phyloP scores from a whole-genome alignment of 2,113 vertebrate genomes.

The Garra rufa region DNA sequence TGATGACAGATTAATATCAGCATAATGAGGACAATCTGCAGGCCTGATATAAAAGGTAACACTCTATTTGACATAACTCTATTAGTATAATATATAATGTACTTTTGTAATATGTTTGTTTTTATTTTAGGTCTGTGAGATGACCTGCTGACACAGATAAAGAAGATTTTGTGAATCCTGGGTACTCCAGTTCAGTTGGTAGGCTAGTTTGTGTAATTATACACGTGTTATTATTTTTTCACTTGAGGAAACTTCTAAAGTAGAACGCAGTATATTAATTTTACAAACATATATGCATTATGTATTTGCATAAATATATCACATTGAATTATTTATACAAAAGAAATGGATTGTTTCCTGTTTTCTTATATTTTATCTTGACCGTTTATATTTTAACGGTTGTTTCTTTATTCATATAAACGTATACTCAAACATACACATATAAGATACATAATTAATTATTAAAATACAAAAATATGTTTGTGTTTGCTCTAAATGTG shows the following conservation, averaged over 20 bases:
- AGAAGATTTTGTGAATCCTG: constrained; percentile 7
- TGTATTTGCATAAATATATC: not conserved
- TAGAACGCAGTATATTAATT: not conserved
- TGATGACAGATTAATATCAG: constrained; percentile 22
- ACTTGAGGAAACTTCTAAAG: not conserved
- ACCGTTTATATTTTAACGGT: not conserved
- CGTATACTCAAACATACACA: not conserved
- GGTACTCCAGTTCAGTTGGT: constrained; percentile 39
- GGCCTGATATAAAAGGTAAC: constrained; percentile 39
- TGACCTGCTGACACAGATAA: constrained; percentile 14
- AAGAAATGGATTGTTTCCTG: not conserved
- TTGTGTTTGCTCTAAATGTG: not conserved
- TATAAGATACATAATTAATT: not conserved
- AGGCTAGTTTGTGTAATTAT: constrained; percentile 6
- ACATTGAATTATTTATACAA: not conserved
- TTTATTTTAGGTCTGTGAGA: constrained; percentile 29
- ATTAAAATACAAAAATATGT: not conserved
- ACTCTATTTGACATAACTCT: not conserved
- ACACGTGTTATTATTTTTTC: not conserved
- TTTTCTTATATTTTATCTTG: not conserved
- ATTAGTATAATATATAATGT: not conserved
- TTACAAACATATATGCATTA: not conserved
- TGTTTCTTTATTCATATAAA: not conserved
- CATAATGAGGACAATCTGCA: not conserved
- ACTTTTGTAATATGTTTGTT: not conserved